Evolutionary conservation across 2,797 vertebrate genomes (phyloP).

Genomic region (Gobio occitaniae): DNA sequence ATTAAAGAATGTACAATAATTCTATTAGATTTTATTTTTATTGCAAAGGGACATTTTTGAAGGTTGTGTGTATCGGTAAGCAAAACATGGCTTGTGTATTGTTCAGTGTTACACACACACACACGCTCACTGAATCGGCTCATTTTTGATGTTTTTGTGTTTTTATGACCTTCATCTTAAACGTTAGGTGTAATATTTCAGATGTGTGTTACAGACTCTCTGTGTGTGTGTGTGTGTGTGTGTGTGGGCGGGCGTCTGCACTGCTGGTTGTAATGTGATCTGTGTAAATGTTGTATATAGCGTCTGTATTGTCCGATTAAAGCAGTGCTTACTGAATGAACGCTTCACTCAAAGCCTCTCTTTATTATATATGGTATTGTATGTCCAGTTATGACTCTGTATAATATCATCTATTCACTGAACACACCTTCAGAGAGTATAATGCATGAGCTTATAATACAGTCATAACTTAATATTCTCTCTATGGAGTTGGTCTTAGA

Average conservation of each 20-base stretch:
- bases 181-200: background rate
- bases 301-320: conserved; percentile 1
- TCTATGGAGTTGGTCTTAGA: too few relatives aligned
- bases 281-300: conserved; percentile 11
- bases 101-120: background rate
- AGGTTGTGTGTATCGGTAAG: background rate
- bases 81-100: background rate
- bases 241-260: background rate
- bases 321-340: background rate
- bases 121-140: background rate
- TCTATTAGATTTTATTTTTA: conserved; percentile 60
- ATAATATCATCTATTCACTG: too few relatives aligned
- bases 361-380: too few relatives aligned
- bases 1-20: background rate
- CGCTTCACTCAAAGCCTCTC: background rate
- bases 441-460: too few relatives aligned
- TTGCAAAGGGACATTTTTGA: conserved; percentile 56
- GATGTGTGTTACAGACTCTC: too few relatives aligned
- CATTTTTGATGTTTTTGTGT: background rate
- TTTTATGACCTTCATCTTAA: background rate
- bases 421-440: too few relatives aligned
- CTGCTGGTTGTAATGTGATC: background rate
- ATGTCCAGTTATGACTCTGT: too few relatives aligned
- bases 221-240: background rate
- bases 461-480: too few relatives aligned